Conservation (phyloP, 2,113 vertebrate species). For the Nannobrachium achirus region DNA sequence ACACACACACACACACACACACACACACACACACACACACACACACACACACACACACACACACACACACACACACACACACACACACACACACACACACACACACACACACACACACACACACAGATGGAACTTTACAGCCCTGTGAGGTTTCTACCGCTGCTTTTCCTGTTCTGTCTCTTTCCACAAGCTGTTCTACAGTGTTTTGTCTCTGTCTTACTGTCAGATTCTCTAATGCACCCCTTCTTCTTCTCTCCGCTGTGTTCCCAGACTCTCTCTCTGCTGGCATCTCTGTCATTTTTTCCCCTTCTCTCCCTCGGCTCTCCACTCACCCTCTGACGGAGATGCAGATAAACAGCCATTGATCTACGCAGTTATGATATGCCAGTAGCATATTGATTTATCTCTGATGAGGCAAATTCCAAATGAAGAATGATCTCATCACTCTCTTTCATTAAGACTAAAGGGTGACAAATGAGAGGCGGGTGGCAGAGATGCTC, state of each 20-base stretch:
- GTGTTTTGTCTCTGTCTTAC: neutral
- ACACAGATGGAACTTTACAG: too few species aligned
- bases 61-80: too few species aligned
- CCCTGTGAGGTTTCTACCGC: too few species aligned
- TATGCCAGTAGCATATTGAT: neutral
- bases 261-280: neutral
- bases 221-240: too few species aligned
- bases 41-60: too few species aligned
- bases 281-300: too few species aligned
- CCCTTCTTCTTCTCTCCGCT: neutral
- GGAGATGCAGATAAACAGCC: neutral
- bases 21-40: too few species aligned
- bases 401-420: neutral
- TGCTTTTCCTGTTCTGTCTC: neutral
- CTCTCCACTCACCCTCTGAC: neutral
- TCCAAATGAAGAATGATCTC: conserved; percentile 12
- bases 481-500: neutral
- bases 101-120: too few species aligned
- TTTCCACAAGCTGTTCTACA: neutral
- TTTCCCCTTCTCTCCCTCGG: neutral
- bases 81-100: too few species aligned
- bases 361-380: too few species aligned
- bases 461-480: neutral
- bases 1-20: too few species aligned
- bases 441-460: conserved; percentile 8